Percentiles rank a stretch among this genome's conserved stretches.
Evolutionary conservation across 2,113 vertebrate species (phyloP).

Genomic region (Ceyx margarethae): DNA sequence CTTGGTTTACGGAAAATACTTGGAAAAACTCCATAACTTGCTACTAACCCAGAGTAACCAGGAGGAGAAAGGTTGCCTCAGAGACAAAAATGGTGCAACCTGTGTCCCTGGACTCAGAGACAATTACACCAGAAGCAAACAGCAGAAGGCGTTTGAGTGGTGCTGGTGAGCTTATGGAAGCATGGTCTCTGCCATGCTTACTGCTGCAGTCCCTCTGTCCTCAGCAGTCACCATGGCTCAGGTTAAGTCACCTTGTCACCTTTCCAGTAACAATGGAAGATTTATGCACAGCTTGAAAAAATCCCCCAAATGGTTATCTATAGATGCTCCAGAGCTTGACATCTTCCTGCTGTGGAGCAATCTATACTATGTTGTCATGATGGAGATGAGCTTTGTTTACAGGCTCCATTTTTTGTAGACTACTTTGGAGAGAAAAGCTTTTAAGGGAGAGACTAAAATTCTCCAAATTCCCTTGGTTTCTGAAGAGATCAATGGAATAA

Average conservation of each 20-base stretch:
- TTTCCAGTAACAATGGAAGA: neutral
- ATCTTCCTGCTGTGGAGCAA: neutral
- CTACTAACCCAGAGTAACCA: neutral
- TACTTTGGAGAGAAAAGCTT: neutral
- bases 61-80: neutral
- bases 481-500: neutral
- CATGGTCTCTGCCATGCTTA: neutral
- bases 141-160: accelerated
- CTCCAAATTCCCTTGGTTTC: accelerated
- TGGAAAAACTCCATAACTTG: neutral
- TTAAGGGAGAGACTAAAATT: too few species aligned
- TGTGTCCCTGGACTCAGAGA: too few species aligned
- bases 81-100: neutral
- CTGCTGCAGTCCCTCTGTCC: neutral
- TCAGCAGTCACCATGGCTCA: accelerated
- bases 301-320: neutral
- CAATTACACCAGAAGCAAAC: accelerated
- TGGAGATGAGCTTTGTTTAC: neutral
- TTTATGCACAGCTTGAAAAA: neutral
- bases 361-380: accelerated
- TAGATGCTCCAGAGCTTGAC: accelerated
- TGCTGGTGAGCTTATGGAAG: neutral
- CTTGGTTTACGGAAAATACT: neutral
- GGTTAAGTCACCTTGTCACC: neutral
- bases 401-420: neutral